phyloP scores from a whole-genome alignment of 2,113 vertebrate species.

The Microtus montanus region DNA sequence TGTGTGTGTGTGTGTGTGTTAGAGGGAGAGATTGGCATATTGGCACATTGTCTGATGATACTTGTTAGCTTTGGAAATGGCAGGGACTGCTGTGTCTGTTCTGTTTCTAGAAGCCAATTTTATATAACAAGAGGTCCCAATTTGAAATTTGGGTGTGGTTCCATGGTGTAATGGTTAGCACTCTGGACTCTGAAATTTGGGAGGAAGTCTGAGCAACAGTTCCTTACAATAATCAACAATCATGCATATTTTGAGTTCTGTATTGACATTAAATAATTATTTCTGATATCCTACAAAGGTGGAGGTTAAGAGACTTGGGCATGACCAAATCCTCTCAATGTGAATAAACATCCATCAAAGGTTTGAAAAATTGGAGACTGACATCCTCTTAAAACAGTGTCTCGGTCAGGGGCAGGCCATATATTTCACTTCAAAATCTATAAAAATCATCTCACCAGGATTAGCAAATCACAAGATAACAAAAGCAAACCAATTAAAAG shows the following conservation, averaged over 20 bases:
- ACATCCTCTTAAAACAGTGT: background rate
- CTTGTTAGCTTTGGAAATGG: constrained; percentile 20
- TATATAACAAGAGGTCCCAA: background rate
- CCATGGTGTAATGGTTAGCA: too few species aligned
- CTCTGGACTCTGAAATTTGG: background rate
- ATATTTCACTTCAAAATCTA: background rate
- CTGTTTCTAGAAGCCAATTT: constrained; percentile 35
- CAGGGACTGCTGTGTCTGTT: background rate
- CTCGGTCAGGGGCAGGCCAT: background rate
- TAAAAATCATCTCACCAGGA: background rate
- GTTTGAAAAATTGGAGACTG: background rate
- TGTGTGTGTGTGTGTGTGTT: background rate
- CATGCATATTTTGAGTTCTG: background rate
- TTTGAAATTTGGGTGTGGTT: background rate
- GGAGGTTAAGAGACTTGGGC: background rate
- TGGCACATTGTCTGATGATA: background rate
- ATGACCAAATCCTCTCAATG: background rate
- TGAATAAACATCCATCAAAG: background rate
- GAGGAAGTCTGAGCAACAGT: background rate
- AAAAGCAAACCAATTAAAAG: background rate
- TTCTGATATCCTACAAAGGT: background rate
- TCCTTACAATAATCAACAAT: background rate
- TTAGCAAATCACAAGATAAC: background rate
- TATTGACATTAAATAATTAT: background rate
- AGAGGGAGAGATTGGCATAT: rapidly evolving